Conservation (phyloP, 2,888 invertebrate species). For the Rotaria socialis region DNA sequence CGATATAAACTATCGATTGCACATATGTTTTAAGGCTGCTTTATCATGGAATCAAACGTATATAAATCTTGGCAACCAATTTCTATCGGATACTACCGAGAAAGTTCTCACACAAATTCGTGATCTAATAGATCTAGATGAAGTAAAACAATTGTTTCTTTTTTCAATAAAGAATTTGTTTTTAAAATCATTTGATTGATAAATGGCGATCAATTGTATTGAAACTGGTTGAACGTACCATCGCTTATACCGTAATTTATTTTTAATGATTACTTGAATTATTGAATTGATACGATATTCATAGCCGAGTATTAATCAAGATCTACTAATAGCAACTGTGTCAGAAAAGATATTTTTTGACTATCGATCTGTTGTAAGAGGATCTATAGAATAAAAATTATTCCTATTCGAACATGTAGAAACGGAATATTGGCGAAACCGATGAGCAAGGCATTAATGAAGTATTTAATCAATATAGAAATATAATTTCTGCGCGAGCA, state of each 20-base stretch:
- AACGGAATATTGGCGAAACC: neutral
- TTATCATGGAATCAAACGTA: neutral
- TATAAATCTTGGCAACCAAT: neutral
- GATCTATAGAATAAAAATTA: neutral
- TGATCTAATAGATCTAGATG: neutral
- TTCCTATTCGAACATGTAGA: neutral
- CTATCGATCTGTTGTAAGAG: neutral
- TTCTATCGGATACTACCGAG: neutral
- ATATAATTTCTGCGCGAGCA: neutral
- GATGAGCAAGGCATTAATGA: neutral
- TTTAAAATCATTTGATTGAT: neutral
- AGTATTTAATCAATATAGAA: neutral
- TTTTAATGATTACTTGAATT: no score
- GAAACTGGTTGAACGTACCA: neutral
- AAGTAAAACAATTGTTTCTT: neutral
- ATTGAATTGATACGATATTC: neutral
- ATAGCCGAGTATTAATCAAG: slow-evolving; percentile 21
- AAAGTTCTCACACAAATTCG: neutral
- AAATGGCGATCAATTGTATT: neutral
- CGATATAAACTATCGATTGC: neutral
- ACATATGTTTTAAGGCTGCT: neutral
- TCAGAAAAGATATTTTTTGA: neutral
- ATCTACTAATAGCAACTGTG: neutral
- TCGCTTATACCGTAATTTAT: neutral
- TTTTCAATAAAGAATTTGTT: neutral